Percentiles rank a stretch among this genome's conserved stretches.
These are phyloP conservation scores for Uloborus diversus DNA, from an alignment of 1,140 invertebrate species.

Conservation along the genomic window DNA sequence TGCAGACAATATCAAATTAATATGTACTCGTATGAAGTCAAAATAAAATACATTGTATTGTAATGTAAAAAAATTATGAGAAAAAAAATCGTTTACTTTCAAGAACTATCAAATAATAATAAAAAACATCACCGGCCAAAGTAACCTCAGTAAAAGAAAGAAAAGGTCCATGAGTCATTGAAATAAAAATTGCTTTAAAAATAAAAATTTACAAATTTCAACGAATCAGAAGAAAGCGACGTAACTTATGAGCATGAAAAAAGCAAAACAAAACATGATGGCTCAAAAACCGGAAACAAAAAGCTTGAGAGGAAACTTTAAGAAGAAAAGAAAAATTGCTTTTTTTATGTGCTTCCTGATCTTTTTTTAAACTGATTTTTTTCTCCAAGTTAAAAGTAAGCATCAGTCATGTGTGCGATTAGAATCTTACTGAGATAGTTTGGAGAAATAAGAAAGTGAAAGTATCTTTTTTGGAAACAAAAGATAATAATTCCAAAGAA, in stretches of 20 bases:
- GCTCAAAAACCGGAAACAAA: slow-evolving; percentile 4
- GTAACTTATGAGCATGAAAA: background rate
- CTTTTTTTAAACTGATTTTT: background rate
- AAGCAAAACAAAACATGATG: background rate
- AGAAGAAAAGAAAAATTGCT: slow-evolving; percentile 39
- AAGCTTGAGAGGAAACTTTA: slow-evolving; percentile 26
- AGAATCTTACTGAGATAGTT: slow-evolving; percentile 30
- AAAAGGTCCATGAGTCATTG: too few relatives aligned
- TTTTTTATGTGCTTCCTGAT: too few relatives aligned
- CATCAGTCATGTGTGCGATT: slow-evolving; percentile 44
- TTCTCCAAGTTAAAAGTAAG: too few relatives aligned
- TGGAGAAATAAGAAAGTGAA: background rate
- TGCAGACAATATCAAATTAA: too few relatives aligned
- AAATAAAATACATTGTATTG: too few relatives aligned
- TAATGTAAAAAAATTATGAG: background rate
- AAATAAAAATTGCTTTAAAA: background rate
- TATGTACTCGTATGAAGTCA: too few relatives aligned
- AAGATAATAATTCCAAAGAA: too few relatives aligned
- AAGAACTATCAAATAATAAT: too few relatives aligned
- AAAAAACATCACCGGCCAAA: too few relatives aligned
- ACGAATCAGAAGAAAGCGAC: slow-evolving; percentile 7
- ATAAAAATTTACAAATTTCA: slow-evolving; percentile 12
- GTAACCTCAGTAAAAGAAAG: too few relatives aligned
- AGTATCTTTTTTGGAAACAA: slow-evolving; percentile 14
- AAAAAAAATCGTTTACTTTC: background rate